Evolutionary conservation across 2,797 vertebrate species (phyloP).

Genomic region (Petrocephalus sullivani): DNA sequence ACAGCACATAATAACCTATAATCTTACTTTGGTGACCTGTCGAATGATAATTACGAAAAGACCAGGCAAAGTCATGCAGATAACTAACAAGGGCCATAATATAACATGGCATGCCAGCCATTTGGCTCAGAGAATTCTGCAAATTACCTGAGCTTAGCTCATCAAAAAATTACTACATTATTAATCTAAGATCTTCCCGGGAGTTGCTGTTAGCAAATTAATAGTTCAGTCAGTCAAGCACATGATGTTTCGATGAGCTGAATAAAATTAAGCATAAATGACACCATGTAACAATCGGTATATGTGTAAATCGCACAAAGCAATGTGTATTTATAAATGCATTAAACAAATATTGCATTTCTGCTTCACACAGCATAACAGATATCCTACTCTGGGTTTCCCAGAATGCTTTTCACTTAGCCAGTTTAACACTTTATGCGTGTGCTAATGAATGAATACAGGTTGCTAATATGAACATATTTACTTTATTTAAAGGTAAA

Average conservation of each 20-base stretch:
- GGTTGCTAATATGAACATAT: neutral
- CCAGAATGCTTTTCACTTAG: neutral
- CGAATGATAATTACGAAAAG: neutral
- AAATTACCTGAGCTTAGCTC: neutral
- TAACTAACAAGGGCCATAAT: neutral
- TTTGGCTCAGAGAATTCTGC: neutral
- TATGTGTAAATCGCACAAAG: neutral
- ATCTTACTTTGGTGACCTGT: conserved; percentile 1
- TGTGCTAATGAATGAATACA: neutral
- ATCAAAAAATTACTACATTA: neutral
- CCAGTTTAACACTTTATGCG: neutral
- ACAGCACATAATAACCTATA: neutral
- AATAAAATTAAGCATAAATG: neutral
- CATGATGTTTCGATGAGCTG: neutral
- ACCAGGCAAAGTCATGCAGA: neutral
- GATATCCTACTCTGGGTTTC: neutral
- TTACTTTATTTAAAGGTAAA: neutral
- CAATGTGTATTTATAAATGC: neutral
- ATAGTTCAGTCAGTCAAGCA: neutral
- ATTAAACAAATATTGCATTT: neutral
- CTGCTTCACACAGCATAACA: neutral
- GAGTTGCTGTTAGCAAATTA: conserved; percentile 1
- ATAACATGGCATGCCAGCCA: neutral
- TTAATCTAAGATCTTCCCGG: neutral
- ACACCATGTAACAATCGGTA: neutral